Conservation (phyloP, 53 echinoderm and acorn worm species). For the Mesocentrotus franciscanus region DNA sequence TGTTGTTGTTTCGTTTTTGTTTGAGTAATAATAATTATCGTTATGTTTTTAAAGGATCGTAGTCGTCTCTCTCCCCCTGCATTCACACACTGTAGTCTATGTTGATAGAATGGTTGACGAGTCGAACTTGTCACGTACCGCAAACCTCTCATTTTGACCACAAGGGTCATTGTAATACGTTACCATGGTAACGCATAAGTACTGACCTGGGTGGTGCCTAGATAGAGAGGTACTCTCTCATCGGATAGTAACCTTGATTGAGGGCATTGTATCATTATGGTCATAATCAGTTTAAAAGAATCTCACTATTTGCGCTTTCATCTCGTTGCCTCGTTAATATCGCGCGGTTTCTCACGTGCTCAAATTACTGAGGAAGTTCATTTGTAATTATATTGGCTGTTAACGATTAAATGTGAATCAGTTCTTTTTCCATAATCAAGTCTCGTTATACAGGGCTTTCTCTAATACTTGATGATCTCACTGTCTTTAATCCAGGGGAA, state of each 20-base stretch:
- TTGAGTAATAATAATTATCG: no score
- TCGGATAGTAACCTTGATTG: neutral
- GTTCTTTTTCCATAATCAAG: no score
- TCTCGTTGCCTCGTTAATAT: neutral
- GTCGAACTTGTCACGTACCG: constrained; percentile 11
- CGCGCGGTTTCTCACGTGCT: neutral
- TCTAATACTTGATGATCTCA: no score
- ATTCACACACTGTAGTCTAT: neutral
- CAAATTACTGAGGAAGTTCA: neutral
- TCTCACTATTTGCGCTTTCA: neutral
- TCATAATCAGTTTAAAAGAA: no score
- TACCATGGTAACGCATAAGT: constrained; percentile 23
- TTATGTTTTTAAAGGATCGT: no score
- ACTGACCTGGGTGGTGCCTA: neutral
- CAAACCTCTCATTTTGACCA: constrained; percentile 1
- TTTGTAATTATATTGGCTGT: neutral
- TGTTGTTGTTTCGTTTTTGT: no score
- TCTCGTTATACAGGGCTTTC: no score
- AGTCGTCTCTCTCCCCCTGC: neutral
- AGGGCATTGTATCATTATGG: neutral
- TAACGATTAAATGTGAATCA: no score
- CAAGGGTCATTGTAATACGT: constrained; percentile 32
- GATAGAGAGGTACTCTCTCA: neutral
- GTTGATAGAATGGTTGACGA: neutral
- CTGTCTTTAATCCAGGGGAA: no score